These are phyloP conservation scores for Clostera curtula DNA, from an alignment of 2,888 invertebrate genomes.

Conservation along the genomic window DNA sequence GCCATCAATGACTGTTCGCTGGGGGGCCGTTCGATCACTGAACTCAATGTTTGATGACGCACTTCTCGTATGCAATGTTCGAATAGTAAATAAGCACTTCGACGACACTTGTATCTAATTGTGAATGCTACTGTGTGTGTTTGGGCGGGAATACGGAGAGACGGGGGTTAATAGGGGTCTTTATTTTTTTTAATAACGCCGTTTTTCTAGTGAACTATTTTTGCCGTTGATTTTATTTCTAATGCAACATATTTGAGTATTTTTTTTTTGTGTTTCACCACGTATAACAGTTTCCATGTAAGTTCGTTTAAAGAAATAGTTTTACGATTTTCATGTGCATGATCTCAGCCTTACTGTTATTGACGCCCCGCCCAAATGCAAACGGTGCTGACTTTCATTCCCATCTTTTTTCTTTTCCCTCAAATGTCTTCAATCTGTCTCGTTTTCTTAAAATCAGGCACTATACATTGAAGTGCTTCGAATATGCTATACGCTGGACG, in stretches of 20 bases:
- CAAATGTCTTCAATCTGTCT: slow-evolving; percentile 23
- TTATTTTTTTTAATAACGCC: too few species aligned
- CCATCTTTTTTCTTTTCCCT: slow-evolving; percentile 4
- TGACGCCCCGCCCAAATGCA: too few species aligned
- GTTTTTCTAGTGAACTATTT: too few species aligned
- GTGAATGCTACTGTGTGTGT: too few species aligned
- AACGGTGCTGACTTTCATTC: neutral
- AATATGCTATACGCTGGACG: slow-evolving; percentile 63
- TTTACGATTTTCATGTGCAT: too few species aligned
- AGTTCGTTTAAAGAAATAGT: too few species aligned
- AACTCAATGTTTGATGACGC: slow-evolving; percentile 43
- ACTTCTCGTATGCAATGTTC: slow-evolving; percentile 43
- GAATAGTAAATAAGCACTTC: slow-evolving; percentile 59
- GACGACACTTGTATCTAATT: slow-evolving; percentile 52
- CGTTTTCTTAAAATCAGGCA: slow-evolving; percentile 18
- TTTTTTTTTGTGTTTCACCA: too few species aligned
- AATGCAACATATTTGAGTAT: too few species aligned
- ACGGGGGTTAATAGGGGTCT: too few species aligned
- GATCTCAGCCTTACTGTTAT: too few species aligned
- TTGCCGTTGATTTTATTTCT: slow-evolving; percentile 17
- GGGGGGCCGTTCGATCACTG: slow-evolving; percentile 66
- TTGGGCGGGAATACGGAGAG: too few species aligned
- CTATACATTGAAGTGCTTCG: slow-evolving; percentile 58
- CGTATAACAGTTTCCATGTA: too few species aligned
- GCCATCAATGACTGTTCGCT: slow-evolving; percentile 84